Base-by-base conservation (phyloP, 2,888 invertebrate genomes). In the Drosophila mimica region DNA sequence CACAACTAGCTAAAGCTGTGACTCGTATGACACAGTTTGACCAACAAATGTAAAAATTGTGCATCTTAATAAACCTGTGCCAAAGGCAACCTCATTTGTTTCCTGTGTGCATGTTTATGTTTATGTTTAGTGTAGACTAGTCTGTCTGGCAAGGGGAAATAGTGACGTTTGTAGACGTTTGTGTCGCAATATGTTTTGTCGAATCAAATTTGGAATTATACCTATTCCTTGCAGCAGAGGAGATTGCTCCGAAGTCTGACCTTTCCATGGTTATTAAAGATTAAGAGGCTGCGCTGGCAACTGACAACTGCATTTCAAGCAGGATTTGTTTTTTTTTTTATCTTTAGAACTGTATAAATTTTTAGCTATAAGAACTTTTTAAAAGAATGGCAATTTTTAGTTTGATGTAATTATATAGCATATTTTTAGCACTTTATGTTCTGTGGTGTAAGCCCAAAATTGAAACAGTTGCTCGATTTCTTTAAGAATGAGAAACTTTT, bases 381-480 rank as follows among this genome's bases (percentile, higher is more conserved):
- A 30, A 36, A 38, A 58, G 25, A 25, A 46, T 28, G 52, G 30
- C 43, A 69, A 58, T 62, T 64, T 38, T 53, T 53, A 51, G 13
- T 62, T 62, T 61, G 5, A 33, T 52, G 48, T 46, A 25, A 17
- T 33, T 48, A 48, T 62, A 46, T 54, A 57, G 63, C 38, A 57
- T 69, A 57, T 52, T 6, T 51, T 48, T 46, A 51, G 36, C 65
- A 51, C 28, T 60, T 58, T 30, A 49, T 34, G 20, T 53, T 49
- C 4, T 38, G 6, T 60, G 57, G 52, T 48, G 30, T 49, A 70
- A 40, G 48, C 52, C 34, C 3, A 9, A 67, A 71, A 61, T 53
- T 75, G 30, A 48, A 65, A 40, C 86, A 87, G 86, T 87, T 69
- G 87, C 87, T 90, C 77, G 72, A 76, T 77, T 88, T 83, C 73